These are phyloP conservation scores for Sitobion miscanthi DNA, from an alignment of 1,140 invertebrate species.

Conservation along the genomic window DNA sequence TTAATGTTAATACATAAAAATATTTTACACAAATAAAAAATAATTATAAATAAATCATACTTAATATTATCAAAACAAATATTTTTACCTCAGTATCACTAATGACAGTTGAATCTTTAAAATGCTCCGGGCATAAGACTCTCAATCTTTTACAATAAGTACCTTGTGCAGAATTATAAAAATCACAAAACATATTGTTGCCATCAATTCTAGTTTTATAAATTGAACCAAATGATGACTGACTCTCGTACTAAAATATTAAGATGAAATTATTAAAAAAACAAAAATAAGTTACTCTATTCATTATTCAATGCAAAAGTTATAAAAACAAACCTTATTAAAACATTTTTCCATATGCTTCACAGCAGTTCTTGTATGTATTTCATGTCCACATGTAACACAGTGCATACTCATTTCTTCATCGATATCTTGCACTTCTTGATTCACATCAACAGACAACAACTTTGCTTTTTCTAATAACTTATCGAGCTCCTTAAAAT, in stretches of 20 bases:
- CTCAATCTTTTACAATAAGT: constrained; percentile 96
- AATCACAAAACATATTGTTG: constrained; percentile 97
- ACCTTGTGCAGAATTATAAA: constrained; percentile 85
- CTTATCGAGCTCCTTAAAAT: constrained; percentile 74
- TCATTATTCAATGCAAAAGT: background rate
- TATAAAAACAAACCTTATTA: constrained; percentile 74
- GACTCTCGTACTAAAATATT: constrained; percentile 83
- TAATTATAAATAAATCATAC: background rate
- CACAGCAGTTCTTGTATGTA: constrained; percentile 84
- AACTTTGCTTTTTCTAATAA: constrained; percentile 77
- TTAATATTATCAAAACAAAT: background rate
- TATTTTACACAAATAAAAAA: background rate
- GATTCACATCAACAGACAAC: constrained; percentile 69
- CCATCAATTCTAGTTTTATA: constrained; percentile 94
- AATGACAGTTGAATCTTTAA: constrained; percentile 89
- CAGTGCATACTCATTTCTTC: constrained; percentile 91
- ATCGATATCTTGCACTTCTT: constrained; percentile 69
- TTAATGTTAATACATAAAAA: background rate
- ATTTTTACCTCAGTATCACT: constrained; percentile 71
- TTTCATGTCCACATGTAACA: constrained; percentile 95
- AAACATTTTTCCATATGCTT: constrained; percentile 96
- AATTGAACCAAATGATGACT: constrained; percentile 94
- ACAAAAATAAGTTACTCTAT: background rate
- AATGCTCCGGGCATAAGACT: constrained; percentile 97
- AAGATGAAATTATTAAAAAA: constrained; percentile 53